Evolutionary conservation across 2,113 vertebrate species (phyloP), one percentile per base, ranked within the genome.

Genomic region (Rhipidura dahli): DNA sequence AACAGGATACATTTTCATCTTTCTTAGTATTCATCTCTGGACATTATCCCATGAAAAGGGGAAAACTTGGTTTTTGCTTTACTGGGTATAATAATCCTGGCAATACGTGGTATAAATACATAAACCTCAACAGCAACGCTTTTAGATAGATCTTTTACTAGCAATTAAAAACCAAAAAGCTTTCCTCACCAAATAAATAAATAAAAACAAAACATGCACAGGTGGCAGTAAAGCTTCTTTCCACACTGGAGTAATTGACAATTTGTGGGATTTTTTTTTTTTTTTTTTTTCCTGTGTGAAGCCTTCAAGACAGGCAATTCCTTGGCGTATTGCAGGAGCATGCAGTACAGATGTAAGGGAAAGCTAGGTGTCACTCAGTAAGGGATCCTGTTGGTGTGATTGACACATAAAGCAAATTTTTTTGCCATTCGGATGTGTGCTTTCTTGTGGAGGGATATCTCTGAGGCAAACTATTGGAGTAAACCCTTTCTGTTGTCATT

Each of bases 371-470:
- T 97, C 95, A 97, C 39, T 97, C 95, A 80, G 44, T 44, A 72
- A 96, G 68, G 45, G 92, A 96, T 97, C 86, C 91, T 79, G 22
- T 94, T 97, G 90, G 79, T 72, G 71, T 98, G 97, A 98, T 98
- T 98, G 98, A 97, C 97, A 98, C 91, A 83, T 94, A 97, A 97
- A 97, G 80, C 89, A 95, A 83, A 26, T 69, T 71, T 94, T 95
- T 94, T 86, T 98, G 95, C 95, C 90, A 96, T 92, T 97, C 84
- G 97, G 89, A 97, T 98, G 89, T 92, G 73, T 96, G 93, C 96
- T 96, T 96, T 97, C 97, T 95, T 83, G 81, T 30, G 73, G 73
- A 95, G 96, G 96, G 90, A 90, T 97, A 92, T 97, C 94, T 92
- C 81, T 61, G 94, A 97, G 92, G 95, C 82, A 92, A 95, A 97